phyloP scores from a whole-genome alignment of 2,113 vertebrate species.

The Monopterus albus region DNA sequence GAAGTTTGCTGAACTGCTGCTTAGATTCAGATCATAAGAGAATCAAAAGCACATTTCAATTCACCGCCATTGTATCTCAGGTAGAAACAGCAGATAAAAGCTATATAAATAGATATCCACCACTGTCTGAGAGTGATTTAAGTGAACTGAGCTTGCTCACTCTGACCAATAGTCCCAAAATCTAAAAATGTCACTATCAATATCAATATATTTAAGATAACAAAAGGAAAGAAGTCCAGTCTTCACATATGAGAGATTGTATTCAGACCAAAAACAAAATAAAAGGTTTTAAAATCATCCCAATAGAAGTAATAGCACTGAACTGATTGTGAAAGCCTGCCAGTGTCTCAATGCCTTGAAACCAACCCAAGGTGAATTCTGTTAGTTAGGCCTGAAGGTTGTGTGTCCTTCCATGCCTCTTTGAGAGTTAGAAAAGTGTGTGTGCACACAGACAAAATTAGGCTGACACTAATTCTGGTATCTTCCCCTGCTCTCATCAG shows the following conservation, averaged over 20 bases:
- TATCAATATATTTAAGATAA: too few species aligned
- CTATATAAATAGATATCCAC: not conserved
- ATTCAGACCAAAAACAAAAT: not conserved
- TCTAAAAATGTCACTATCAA: too few species aligned
- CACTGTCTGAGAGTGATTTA: not conserved
- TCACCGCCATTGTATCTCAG: too few species aligned
- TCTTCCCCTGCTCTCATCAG: constrained; percentile 18
- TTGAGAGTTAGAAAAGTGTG: not conserved
- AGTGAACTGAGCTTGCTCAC: not conserved
- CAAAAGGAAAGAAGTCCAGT: too few species aligned
- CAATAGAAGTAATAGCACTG: not conserved
- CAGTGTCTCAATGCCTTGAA: not conserved
- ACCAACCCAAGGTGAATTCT: not conserved
- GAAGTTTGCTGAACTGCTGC: not conserved
- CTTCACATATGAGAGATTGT: not conserved
- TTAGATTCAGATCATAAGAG: constrained; percentile 19
- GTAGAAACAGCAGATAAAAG: not conserved
- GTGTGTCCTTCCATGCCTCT: not conserved
- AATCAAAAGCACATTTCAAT: too few species aligned
- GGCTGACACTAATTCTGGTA: constrained; percentile 4
- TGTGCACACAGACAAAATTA: constrained; percentile 14
- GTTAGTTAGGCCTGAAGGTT: constrained; percentile 10
- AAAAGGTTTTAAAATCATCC: too few species aligned
- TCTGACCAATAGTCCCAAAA: too few species aligned
- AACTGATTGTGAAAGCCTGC: not conserved